These are phyloP conservation scores for Amyelois transitella DNA, from an alignment of 1,140 invertebrate species.

Conservation along the genomic window DNA sequence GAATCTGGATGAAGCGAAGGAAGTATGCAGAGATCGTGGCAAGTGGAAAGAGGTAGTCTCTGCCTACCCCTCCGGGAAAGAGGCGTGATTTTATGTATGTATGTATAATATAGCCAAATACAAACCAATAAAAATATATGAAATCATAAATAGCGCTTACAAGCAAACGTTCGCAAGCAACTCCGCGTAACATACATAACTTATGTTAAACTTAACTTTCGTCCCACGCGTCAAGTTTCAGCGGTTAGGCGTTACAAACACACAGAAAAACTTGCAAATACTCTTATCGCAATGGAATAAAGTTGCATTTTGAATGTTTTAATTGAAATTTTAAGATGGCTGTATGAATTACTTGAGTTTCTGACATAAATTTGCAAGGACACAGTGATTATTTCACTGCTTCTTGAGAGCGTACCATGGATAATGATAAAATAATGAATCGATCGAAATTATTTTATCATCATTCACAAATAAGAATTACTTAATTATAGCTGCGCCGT, in stretches of 20 bases:
- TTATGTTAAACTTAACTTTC: neutral
- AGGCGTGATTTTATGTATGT: too few relatives aligned
- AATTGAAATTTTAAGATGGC: neutral
- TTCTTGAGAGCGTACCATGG: neutral
- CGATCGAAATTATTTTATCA: too few relatives aligned
- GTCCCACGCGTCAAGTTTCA: conserved; percentile 43
- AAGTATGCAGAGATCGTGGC: too few relatives aligned
- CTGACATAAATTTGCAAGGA: neutral
- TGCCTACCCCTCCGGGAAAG: too few relatives aligned
- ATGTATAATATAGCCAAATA: too few relatives aligned
- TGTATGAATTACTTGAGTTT: neutral
- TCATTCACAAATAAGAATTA: too few relatives aligned
- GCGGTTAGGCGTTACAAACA: conserved; percentile 29
- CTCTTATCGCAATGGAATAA: neutral
- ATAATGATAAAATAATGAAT: neutral
- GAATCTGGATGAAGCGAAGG: too few relatives aligned
- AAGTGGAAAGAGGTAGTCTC: too few relatives aligned
- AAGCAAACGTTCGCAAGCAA: neutral
- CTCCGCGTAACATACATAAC: neutral
- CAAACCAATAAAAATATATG: too few relatives aligned
- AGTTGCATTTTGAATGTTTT: neutral
- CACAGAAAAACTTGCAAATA: neutral
- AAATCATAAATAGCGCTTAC: too few relatives aligned
- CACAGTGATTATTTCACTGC: neutral
- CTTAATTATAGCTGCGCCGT: too few relatives aligned